Base-by-base conservation (phyloP, 2,888 invertebrate genomes). In the Nomada flava region DNA sequence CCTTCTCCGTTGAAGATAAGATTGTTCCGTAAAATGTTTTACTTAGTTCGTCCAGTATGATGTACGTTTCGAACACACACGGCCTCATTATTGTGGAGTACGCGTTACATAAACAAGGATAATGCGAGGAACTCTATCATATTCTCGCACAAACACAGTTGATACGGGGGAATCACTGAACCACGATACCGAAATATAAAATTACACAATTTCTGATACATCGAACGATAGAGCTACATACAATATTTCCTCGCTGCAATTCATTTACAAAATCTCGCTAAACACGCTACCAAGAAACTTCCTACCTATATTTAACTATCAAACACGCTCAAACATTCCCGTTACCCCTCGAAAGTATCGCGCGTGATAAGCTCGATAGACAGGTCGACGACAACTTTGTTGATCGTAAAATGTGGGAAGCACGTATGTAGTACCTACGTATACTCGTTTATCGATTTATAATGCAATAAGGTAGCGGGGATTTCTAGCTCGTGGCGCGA, bases 161-260 rank as follows among this genome's bases (percentile, higher is more conserved):
- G 53, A 47, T 62, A 29, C 47, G 52, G 44, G 60, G 52, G 7
- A 71, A 77, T 67, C 65, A 65, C 52, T 70, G 52, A 76, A 71
- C 65, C 52, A 67, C 55, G 71, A 55, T 36, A 68, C 62, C n/a
- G 60, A 36, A 36, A 36, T 36, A 36, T 36, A 36, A 47, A n/a
- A 13, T 15, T 23, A 55, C 47, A 62, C 42, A 50, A 63, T 57
- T 76, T 29, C 44, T 62, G n/a, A 26, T 36, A n/a, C 47, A 47
- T 47, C 47, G 15, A 47, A 47, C 13, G 47, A 47, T 47, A 47
- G 36, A 36, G 47, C 47, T 47, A 15, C 15, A 13, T 13, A 13
- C 47, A 15, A 47, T 47, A 47, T 47, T 47, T 47, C 47, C 47
- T 13, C 47, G 15, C 47, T 11, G 11, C 15, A 15, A 3, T 47